Base-by-base conservation (phyloP, 2,888 invertebrate species). In the Xiphydria camelus region DNA sequence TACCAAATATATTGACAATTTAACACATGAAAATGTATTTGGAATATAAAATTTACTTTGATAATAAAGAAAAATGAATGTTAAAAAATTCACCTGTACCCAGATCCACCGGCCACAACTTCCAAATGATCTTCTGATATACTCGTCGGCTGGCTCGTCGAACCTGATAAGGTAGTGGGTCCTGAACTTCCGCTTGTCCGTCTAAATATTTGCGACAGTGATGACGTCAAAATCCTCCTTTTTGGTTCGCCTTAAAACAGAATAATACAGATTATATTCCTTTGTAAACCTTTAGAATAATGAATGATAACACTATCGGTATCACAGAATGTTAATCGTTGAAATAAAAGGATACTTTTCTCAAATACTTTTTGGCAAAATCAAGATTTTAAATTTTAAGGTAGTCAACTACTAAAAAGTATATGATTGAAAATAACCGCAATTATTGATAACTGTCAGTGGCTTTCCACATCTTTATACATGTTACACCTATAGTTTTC, bases 191-290 rank as follows among this genome's bases (percentile, higher is more conserved):
- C 62, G 53, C 84, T 81, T 45, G 87, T 82, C 53, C 84, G 77
- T 61, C 83, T 82, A 55, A 92, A 89, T 77, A 92, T 85, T 61
- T 85, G 89, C 1, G 87, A 85, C 38, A 91, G 76, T 17, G 88
- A 87, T 34, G 84, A 82, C 21, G 89, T 87, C 22, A 93, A 78
- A 69, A 90, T 91, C 57, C 86, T 81, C 19, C 90, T 79, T 70
- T 89, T 91, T 6, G 82, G 79, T 63, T 89, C 88, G 39, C 74
- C 78, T 78, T 29, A 10, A 29, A 29, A 12, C 15, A 4, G 12
- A 29, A 29, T 29, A 12, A 29, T n/a, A n/a, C n/a, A 29, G 0
- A 12, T 12, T 29, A 14, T 7, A n/a, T 29, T n/a, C n/a, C n/a
- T n/a, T n/a, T n/a, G n/a, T n/a, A n/a, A n/a, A n/a, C n/a, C n/a